Evolutionary conservation across 2,888 invertebrate genomes (phyloP).

Genomic region (Trissolcus brochymenae): DNA sequence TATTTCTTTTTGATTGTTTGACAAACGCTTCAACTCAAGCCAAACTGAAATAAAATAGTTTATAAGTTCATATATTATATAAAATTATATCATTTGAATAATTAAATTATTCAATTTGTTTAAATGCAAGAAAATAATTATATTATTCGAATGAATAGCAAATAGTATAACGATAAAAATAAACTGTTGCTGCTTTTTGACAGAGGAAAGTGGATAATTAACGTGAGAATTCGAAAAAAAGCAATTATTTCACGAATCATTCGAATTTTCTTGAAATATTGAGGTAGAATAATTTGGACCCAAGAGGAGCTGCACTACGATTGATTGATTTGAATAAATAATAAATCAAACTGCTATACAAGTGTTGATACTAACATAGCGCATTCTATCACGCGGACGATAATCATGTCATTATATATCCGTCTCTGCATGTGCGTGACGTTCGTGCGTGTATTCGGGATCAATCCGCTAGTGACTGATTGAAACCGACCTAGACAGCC

Average conservation of each 20-base stretch:
- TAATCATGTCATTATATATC: constrained; percentile 54
- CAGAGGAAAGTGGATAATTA: constrained; percentile 13
- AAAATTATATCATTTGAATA: too few relatives aligned
- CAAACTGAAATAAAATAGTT: too few relatives aligned
- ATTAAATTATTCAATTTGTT: too few relatives aligned
- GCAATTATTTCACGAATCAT: constrained; percentile 32
- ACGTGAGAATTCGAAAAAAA: constrained; percentile 25
- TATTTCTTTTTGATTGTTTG: too few relatives aligned
- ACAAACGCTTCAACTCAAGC: too few relatives aligned
- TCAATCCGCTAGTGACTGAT: constrained; percentile 54
- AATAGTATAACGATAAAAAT: background rate
- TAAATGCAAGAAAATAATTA: too few relatives aligned
- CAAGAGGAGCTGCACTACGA: constrained; percentile 28
- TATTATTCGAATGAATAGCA: too few relatives aligned
- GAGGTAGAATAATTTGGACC: constrained; percentile 37
- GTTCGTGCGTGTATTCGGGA: constrained; percentile 54
- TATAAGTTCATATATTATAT: too few relatives aligned
- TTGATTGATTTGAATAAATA: constrained; percentile 54
- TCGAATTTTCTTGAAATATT: constrained; percentile 25
- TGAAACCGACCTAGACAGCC: constrained; percentile 54
- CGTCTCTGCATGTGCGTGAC: constrained; percentile 55
- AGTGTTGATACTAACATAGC: constrained; percentile 53
- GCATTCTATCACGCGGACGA: constrained; percentile 52
- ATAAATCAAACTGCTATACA: constrained; percentile 46
- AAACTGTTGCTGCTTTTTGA: constrained; percentile 12